Percentiles rank a stretch among this genome's conserved stretches.
phyloP scores from a whole-genome alignment of 2,797 vertebrate genomes.

The Acestrorhynchus altus region DNA sequence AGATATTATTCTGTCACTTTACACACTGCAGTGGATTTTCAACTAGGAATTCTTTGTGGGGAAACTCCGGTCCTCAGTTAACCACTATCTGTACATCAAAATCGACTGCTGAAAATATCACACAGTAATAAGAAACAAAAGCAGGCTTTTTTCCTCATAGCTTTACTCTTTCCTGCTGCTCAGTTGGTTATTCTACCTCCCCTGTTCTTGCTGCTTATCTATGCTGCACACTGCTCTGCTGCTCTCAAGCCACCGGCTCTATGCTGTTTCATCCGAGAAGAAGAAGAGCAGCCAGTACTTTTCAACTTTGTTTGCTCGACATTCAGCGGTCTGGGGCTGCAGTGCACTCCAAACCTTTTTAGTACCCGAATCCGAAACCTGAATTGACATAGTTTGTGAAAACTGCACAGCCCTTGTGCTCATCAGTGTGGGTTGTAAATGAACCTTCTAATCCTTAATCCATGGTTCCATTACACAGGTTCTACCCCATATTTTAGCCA shows the following conservation, averaged over 20 bases:
- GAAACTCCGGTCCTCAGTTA: background rate
- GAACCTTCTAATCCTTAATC: background rate
- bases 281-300: background rate
- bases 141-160: background rate
- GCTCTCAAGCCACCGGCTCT: background rate
- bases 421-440: background rate
- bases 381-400: background rate
- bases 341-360: background rate
- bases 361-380: background rate
- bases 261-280: background rate
- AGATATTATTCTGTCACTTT: background rate
- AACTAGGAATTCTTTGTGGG: background rate
- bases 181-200: background rate
- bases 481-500: background rate
- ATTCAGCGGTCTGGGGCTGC: background rate
- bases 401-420: too few relatives aligned
- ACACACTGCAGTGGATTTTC: too few relatives aligned
- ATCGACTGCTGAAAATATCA: background rate
- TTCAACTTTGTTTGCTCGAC: background rate
- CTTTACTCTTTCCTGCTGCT: background rate
- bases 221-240: background rate
- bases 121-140: too few relatives aligned
- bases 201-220: constrained; percentile 26
- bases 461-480: background rate
- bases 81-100: background rate